A percentile compares a stretch with the other conserved stretches of the same genome.
Conservation (phyloP, 2,113 vertebrate species). For the Neoarius graeffei region DNA sequence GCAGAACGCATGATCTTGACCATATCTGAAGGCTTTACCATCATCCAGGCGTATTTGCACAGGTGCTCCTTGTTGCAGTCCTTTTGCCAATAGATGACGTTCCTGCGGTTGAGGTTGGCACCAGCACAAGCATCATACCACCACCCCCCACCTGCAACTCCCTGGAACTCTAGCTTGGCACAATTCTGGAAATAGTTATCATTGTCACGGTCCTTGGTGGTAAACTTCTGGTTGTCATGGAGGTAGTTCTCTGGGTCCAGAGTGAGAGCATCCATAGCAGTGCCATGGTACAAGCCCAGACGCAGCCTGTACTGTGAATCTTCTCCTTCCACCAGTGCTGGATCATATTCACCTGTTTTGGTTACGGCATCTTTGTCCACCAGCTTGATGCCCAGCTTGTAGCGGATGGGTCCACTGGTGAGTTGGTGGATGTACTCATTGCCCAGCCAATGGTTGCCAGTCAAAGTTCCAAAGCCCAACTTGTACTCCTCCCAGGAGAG, state of each 20-base stretch:
- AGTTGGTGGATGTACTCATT: constrained; percentile 80
- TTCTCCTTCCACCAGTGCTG: constrained; percentile 77
- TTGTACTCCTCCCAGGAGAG: constrained; percentile 85
- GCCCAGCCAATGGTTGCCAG: constrained; percentile 85
- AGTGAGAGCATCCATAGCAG: constrained; percentile 77
- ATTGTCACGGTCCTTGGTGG: constrained; percentile 82
- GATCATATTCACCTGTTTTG: constrained; percentile 78
- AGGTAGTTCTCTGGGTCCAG: constrained; percentile 85
- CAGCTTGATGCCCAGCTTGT: constrained; percentile 80
- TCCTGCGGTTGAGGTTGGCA: constrained; percentile 81
- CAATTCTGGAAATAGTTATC: constrained; percentile 85
- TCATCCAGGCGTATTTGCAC: constrained; percentile 85
- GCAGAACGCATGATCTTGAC: constrained; percentile 58
- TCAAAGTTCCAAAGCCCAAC: constrained; percentile 77
- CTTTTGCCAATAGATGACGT: constrained; percentile 83
- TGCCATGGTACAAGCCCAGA: constrained; percentile 81
- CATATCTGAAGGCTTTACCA: constrained; percentile 74
- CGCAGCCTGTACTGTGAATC: constrained; percentile 78
- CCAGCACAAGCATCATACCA: constrained; percentile 83
- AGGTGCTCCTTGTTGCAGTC: constrained; percentile 77
- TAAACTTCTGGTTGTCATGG: constrained; percentile 86
- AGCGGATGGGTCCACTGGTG: constrained; percentile 66
- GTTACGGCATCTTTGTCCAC: constrained; percentile 73
- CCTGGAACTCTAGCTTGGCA: constrained; percentile 78
- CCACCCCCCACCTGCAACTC: constrained; percentile 77